Percentiles rank a stretch among this genome's conserved stretches.
Evolutionary conservation across 2,113 vertebrate genomes (phyloP).

Genomic region (Oncorhynchus clarkii): DNA sequence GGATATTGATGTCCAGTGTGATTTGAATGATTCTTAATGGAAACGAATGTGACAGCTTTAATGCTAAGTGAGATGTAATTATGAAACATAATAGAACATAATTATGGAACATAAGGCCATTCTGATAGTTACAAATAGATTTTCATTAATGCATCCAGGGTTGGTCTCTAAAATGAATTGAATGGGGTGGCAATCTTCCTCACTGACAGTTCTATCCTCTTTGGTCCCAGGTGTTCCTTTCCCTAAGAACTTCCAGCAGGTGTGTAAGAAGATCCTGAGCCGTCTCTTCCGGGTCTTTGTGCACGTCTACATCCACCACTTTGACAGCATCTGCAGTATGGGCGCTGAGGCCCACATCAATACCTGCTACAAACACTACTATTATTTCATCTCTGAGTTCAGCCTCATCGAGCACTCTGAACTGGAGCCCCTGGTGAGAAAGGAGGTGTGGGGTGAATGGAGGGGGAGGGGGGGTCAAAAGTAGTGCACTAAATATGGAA

Average conservation of each 20-base stretch:
- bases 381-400: conserved; percentile 96
- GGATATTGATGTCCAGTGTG: background rate
- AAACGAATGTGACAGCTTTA: background rate
- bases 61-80: background rate
- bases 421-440: conserved; percentile 92
- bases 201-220: conserved; percentile 7
- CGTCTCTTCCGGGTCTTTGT: conserved; percentile 96
- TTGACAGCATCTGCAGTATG: conserved; percentile 93
- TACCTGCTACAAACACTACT: conserved; percentile 98
- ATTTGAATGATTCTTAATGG: background rate
- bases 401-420: conserved; percentile 91
- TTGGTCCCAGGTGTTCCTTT: conserved; percentile 86
- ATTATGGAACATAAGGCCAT: background rate
- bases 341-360: conserved; percentile 96
- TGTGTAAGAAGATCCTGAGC: conserved; percentile 96
- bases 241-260: conserved; percentile 96
- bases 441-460: conserved; percentile 30
- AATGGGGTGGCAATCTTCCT: background rate
- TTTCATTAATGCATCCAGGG: background rate
- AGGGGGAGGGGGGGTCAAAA: too few relatives aligned
- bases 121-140: background rate
- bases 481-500: too few relatives aligned
- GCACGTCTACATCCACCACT: conserved; percentile 98
- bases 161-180: background rate
- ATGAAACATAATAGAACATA: background rate